Base-by-base conservation (phyloP, 2,797 vertebrate genomes). In the Nannoperca obscura region DNA sequence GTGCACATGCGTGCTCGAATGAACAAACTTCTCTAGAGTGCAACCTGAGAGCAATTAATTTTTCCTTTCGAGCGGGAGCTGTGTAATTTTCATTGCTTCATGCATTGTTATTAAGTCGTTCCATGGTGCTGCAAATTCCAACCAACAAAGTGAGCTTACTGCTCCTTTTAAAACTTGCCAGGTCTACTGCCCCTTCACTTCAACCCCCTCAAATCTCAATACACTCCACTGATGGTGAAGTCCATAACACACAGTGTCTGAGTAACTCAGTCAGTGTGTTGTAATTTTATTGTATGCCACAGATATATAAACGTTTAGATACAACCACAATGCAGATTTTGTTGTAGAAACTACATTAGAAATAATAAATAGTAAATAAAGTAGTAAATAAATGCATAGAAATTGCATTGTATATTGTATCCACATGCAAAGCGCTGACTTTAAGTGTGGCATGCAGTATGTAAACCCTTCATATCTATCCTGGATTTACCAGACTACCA, bases 71-170 rank as follows among this genome's bases (percentile, higher is more conserved):
- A 88, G 88, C 80, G 44, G 86, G 87, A 90, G 83, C 91, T 88
- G 89, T 91, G 89, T 91, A 92, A 94, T 94, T 94, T 94, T 93
- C 87, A 91, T 92, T 92, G 90, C 90, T 94, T 94, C 88, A 91
- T 67, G 91, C 90, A 92, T 91, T 94, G 91, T 93, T 94, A 93
- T 94, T 87, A 92, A 93, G 86, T 90, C 22, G 47, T 94, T 92
- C 93, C 85, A 82, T 81, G 86, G 90, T 70, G 86, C 85, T 93
- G 87, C 87, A 76, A 90, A 92, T 95, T 94, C 90, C 91, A 90
- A 83, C 82, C 86, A 88, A 90, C 90, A 92, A 92, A 93, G 86
- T 80, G 52, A 88, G 82, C 84, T 83, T 58, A 55, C 75, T 71
- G 82, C 61, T 78, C 61, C 82, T 92, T 94, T 89, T 88, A 87